Evolutionary conservation across 2,888 invertebrate genomes (phyloP), one percentile per base, ranked within the genome.

Genomic region (Leptarthrus brevirostris): DNA sequence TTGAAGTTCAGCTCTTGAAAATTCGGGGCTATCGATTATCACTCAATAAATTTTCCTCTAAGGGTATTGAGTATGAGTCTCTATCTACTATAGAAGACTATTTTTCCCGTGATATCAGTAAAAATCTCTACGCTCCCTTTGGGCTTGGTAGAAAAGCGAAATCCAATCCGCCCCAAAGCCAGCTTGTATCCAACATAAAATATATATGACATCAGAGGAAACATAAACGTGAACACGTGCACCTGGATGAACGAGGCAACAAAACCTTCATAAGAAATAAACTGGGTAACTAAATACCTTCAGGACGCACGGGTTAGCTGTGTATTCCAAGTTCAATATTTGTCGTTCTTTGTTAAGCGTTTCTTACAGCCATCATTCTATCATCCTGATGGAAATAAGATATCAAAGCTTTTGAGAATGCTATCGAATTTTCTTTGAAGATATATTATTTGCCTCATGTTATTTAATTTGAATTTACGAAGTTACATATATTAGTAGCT

Each of bases 201-300:
- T 24, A 1, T 24, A 53, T 20, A 4, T 18, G 10, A 20, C 10
- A 40, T 22, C 22, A n/a, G n/a, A n/a, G n/a, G n/a, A n/a, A n/a
- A n/a, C n/a, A n/a, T n/a, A 16, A 14, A 49, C 12, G 24, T 22
- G 4, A 12, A 53, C 53, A n/a, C 10, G 53, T 22, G 53, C 22
- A 53, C 24, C 16, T 53, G 24, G 24, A 53, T 53, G 53, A 53
- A 22, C 8, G 22, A 18, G 3, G 22, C 22, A 22, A 22, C 12
- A 24, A 18, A 49, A n/a, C n/a, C n/a, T n/a, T n/a, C n/a, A 53
- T 53, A 53, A 53, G 53, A 53, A 22, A 24, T 20, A 22, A 24
- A 53, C 53, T 53, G 22, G 12, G 53, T 24, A 53, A 53, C 53
- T 53, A 53, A n/a, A n/a, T n/a, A n/a, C n/a, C 53, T 53, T 22